Evolutionary conservation across 2,113 vertebrate genomes (phyloP).

Genomic region (Solenodon paradoxus): DNA sequence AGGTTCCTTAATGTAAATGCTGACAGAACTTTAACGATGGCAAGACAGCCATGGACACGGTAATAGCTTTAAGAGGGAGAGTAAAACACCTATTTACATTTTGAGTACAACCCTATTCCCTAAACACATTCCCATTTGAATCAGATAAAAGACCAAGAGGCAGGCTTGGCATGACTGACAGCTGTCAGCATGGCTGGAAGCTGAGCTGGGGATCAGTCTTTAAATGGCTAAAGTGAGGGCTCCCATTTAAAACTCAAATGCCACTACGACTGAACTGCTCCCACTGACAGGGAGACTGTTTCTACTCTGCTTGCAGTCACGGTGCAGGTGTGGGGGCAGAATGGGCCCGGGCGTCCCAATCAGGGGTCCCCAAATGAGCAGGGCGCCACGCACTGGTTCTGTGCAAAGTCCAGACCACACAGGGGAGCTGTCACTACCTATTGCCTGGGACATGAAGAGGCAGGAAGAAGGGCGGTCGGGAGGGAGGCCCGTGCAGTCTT

Average conservation of each 20-base stretch:
- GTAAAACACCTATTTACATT: constrained; percentile 74
- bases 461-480: too few relatives aligned
- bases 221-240: neutral
- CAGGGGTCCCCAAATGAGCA: rapidly evolving
- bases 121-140: constrained; percentile 64
- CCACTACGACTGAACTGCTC: neutral
- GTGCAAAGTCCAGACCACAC: neutral
- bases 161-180: constrained; percentile 57
- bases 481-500: too few relatives aligned
- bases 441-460: neutral
- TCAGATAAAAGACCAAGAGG: constrained; percentile 58
- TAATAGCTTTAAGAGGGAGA: constrained; percentile 71
- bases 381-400: rapidly evolving
- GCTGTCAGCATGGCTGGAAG: neutral
- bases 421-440: neutral
- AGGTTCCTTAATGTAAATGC: constrained; percentile 57
- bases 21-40: constrained; percentile 56
- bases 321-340: rapidly evolving
- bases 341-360: rapidly evolving
- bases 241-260: constrained; percentile 18
- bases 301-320: neutral
- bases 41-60: constrained; percentile 4
- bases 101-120: constrained; percentile 60
- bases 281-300: neutral
- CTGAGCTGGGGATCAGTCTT: constrained; percentile 18